Conservation (phyloP, 2,888 invertebrate genomes). For the Trissolcus brochymenae region DNA sequence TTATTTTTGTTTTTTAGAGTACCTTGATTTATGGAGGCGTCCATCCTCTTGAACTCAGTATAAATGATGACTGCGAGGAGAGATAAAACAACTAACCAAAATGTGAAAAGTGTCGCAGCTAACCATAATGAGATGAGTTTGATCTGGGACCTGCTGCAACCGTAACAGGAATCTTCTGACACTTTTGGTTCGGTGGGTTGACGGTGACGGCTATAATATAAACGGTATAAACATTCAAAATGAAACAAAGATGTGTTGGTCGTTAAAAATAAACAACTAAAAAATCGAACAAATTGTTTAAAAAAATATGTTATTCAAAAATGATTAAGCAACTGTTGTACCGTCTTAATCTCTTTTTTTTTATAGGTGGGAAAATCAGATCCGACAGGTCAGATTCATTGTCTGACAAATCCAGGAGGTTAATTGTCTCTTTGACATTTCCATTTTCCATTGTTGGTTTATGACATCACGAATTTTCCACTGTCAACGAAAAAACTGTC, state of each 20-base stretch:
- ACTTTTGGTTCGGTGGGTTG: conserved; percentile 59
- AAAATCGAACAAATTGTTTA: not conserved
- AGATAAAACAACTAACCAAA: conserved; percentile 74
- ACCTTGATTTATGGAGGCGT: conserved; percentile 74
- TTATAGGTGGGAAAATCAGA: conserved; percentile 79
- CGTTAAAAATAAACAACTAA: not conserved
- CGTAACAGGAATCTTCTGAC: conserved; percentile 61
- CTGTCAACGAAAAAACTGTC: conserved; percentile 17
- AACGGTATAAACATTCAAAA: not conserved
- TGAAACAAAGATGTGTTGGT: too few species aligned
- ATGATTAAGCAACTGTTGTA: conserved; percentile 59
- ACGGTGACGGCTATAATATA: conserved; percentile 63
- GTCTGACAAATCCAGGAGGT: conserved; percentile 81
- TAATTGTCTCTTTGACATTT: conserved; percentile 81
- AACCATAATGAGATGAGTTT: conserved; percentile 69
- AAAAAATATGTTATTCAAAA: conserved; percentile 1
- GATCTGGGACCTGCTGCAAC: conserved; percentile 65
- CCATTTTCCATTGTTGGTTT: conserved; percentile 67
- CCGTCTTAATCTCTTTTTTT: conserved; percentile 79
- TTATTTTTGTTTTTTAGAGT: conserved; percentile 4
- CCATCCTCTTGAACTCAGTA: conserved; percentile 73
- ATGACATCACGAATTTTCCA: conserved; percentile 14
- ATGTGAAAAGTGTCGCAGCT: conserved; percentile 67
- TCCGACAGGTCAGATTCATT: conserved; percentile 81
- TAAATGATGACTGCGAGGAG: conserved; percentile 74